Conservation (phyloP, 2,888 invertebrate species). For the Stenoptilia bipunctidactyla region DNA sequence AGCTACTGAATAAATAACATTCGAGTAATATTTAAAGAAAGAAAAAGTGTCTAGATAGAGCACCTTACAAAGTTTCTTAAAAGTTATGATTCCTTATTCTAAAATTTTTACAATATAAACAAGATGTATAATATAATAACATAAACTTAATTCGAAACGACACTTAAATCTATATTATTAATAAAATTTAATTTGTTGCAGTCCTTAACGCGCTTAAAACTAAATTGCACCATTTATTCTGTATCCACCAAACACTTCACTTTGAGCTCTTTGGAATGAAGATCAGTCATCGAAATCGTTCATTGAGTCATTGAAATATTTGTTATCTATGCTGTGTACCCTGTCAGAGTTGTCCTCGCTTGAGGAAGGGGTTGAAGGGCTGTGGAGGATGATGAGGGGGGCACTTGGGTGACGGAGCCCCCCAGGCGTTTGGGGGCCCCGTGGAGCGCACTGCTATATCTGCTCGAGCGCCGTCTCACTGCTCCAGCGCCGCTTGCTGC, state of each 20-base stretch:
- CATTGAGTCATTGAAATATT: slow-evolving; percentile 19
- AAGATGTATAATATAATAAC: too few species aligned
- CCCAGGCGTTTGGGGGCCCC: slow-evolving; percentile 18
- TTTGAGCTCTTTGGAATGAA: slow-evolving; percentile 55
- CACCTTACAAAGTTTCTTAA: not conserved
- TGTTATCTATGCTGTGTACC: slow-evolving; percentile 40
- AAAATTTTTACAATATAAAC: slow-evolving; percentile 5
- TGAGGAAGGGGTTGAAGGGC: slow-evolving; percentile 49
- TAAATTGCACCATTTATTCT: slow-evolving; percentile 30
- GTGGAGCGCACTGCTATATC: slow-evolving; percentile 47
- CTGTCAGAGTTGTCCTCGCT: slow-evolving; percentile 46
- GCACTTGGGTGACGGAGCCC: slow-evolving; percentile 18
- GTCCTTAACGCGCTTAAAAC: slow-evolving; percentile 7
- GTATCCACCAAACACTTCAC: slow-evolving; percentile 29
- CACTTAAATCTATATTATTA: slow-evolving; percentile 36
- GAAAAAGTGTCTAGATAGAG: slow-evolving; percentile 2
- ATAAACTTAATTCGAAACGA: too few species aligned
- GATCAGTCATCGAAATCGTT: slow-evolving; percentile 38
- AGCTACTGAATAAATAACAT: slow-evolving; percentile 6
- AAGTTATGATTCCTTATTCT: slow-evolving; percentile 4
- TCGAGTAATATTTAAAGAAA: slow-evolving; percentile 8
- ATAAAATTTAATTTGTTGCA: slow-evolving; percentile 28
- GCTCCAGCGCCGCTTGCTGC: slow-evolving; percentile 28
- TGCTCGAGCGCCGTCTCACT: slow-evolving; percentile 41
- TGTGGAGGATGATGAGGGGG: slow-evolving; percentile 53